Evolutionary conservation across 2,113 vertebrate genomes (phyloP), one percentile per base, ranked within the genome.

Genomic region (Gyps fulvus): DNA sequence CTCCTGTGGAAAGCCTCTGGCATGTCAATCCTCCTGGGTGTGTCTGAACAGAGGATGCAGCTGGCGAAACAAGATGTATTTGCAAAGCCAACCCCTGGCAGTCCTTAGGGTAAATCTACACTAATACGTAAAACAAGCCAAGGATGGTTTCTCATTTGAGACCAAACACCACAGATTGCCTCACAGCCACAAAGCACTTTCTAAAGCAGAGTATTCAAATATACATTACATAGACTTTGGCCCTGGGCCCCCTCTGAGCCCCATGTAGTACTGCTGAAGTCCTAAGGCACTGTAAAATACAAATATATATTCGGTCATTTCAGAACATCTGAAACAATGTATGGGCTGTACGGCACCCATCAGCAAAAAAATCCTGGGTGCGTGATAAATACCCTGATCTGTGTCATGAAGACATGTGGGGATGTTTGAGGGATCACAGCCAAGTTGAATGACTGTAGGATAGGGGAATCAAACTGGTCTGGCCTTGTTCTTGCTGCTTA

Each of bases 381-480:
- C 1, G 4, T 81, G 63, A 40, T 45, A 14, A 10, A 13, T 40
- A 47, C 15, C 29, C 32, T 59, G 61, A 47, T 50, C 20, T 63
- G 16, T 55, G n/a, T 40, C 10, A 8, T 32, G 27, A 87, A 3
- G 29, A 13, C 4, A 1, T 0, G 0, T 27, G 43, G 23, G 55
- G 31, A 8, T 67, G 32, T 55, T 63, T 29, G 65, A 65, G 10
- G 43, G 8, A 21, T 52, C 32, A 67, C 47, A 74, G 16, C 11
- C 52, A 61, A 49, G 27, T 21, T 61, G 23, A 76, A 50, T 55
- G 14, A 67, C 87, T 38, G 7, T 29, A 55, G 43, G 17, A 69
- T 2, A 40, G 7, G 31, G 13, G 16, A 88, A 80, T 38, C 31
- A 83, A 57, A 69, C 19, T 59, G 18, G 6, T 38, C 20, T 86